Evolutionary conservation across 1,140 invertebrate genomes (phyloP), one percentile per base, ranked within the genome.

Genomic region (Pseudomyrmex concolor): DNA sequence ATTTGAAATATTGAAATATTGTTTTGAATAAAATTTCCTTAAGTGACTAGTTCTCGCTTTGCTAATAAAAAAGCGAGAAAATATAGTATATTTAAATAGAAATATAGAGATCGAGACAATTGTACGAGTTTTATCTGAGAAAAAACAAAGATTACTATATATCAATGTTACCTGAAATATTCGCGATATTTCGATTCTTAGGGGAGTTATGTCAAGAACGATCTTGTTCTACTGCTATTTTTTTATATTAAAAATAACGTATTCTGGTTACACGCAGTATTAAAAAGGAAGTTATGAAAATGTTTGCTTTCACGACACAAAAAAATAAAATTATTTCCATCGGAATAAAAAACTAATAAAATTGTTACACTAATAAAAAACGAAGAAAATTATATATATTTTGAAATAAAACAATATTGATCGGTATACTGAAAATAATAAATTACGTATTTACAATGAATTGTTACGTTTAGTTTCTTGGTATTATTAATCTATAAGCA

Each of bases 1-100:
- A 64, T 76, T 34, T 74, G 7, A 74, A 19, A 76, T 76, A 76
- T 34, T 74, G 7, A 74, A 19, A 76, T 76, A 76, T 66, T 34
- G 34, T 34, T 34, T 76, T 76, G n/a, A 66, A 54, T 66, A 76
- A 76, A 66, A 54, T 51, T 54, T 8, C 10, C 22, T 76, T 67
- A 50, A 50, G 19, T 13, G n/a, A 66, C 17, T 66, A 66, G 8
- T 59, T 59, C 17, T 59, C 57, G 57, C n/a, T 9, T 34, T 60
- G 45, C 62, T 54, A 70, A 22, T 54, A 10, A 70, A 70, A 34
- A 13, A 70, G 1, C 15, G 9, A 51, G 57, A 76, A 64, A 66
- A 43, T 63, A 12, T 76, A 64, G 5, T 34, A 13, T 10, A 51
- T 66, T 64, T 54, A 54, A 64, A 76, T 64, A 22, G 48, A 43